phyloP scores from a whole-genome alignment of 2,797 vertebrate species.

The Erpetoichthys calabaricus region DNA sequence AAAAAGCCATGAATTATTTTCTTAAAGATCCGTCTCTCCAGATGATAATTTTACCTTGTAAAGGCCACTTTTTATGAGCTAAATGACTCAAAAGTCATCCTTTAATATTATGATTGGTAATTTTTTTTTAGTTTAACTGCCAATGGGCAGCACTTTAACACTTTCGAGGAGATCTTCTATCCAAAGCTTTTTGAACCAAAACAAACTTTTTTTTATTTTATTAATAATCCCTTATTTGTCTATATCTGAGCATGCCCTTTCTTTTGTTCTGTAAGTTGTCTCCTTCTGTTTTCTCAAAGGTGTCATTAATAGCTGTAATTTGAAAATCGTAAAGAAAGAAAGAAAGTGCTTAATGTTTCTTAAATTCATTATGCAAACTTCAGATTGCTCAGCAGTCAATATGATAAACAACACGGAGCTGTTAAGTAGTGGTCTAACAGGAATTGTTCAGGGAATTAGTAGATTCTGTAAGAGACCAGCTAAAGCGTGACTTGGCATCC shows the following conservation, averaged over 20 bases:
- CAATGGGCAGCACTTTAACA: slow-evolving; percentile 8
- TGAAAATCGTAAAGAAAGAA: not conserved
- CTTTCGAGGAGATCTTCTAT: slow-evolving; percentile 11
- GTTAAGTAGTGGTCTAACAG: not conserved
- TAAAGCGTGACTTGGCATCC: slow-evolving; percentile 64
- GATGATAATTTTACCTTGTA: slow-evolving; percentile 76
- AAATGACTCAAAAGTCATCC: slow-evolving; percentile 64
- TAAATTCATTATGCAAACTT: slow-evolving; percentile 3
- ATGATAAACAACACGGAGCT: slow-evolving; percentile 2
- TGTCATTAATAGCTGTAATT: too few relatives aligned
- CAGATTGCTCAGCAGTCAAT: not conserved
- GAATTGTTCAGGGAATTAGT: slow-evolving; percentile 7
- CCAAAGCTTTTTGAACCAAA: not conserved
- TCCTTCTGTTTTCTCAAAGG: too few relatives aligned
- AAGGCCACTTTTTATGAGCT: slow-evolving; percentile 74
- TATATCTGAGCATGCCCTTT: too few relatives aligned
- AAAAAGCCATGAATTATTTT: slow-evolving; percentile 76
- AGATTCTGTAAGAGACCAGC: slow-evolving; percentile 19
- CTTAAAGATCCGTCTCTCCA: slow-evolving; percentile 73
- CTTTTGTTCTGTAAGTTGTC: too few relatives aligned
- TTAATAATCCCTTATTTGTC: too few relatives aligned
- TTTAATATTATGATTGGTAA: slow-evolving; percentile 46
- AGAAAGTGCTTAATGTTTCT: not conserved
- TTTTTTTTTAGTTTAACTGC: slow-evolving; percentile 39
- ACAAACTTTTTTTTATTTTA: too few relatives aligned